Percentiles rank a stretch among this genome's conserved stretches.
Conservation (phyloP, 1,140 invertebrate species). For the Bombus sibiricus region DNA sequence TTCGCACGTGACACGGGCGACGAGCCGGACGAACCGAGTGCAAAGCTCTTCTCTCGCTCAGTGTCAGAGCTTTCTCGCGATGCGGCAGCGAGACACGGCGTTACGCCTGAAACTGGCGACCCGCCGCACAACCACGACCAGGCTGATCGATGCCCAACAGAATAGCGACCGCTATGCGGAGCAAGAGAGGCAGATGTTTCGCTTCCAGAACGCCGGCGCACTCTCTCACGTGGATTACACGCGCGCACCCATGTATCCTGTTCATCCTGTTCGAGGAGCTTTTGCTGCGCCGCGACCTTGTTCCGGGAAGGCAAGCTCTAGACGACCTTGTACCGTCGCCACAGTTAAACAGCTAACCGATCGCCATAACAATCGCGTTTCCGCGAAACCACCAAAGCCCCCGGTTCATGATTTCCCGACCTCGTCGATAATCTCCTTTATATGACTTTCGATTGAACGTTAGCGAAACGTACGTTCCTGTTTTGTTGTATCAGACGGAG, state of each 20-base stretch:
- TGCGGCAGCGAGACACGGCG: constrained; percentile 58
- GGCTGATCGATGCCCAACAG: constrained; percentile 71
- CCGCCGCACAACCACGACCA: constrained; percentile 56
- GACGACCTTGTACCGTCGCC: constrained; percentile 32
- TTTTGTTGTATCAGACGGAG: neutral
- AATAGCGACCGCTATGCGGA: constrained; percentile 45
- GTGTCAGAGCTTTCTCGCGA: constrained; percentile 32
- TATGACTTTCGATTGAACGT: neutral
- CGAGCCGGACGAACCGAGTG: neutral
- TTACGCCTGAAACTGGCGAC: constrained; percentile 68
- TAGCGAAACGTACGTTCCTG: too few relatives aligned
- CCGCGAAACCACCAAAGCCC: neutral
- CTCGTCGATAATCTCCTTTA: neutral
- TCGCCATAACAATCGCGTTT: constrained; percentile 5
- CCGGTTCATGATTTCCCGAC: neutral
- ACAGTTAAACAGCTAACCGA: neutral
- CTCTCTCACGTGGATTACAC: constrained; percentile 66
- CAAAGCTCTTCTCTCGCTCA: neutral
- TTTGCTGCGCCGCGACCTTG: constrained; percentile 38
- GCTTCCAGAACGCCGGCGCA: constrained; percentile 71
- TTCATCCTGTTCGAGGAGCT: constrained; percentile 7
- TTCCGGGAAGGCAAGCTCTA: constrained; percentile 24
- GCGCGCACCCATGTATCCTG: constrained; percentile 29
- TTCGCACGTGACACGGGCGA: constrained; percentile 19
- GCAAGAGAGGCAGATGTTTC: constrained; percentile 53